Base-by-base conservation (phyloP, 1,140 invertebrate genomes). In the Anadara kagoshimensis region DNA sequence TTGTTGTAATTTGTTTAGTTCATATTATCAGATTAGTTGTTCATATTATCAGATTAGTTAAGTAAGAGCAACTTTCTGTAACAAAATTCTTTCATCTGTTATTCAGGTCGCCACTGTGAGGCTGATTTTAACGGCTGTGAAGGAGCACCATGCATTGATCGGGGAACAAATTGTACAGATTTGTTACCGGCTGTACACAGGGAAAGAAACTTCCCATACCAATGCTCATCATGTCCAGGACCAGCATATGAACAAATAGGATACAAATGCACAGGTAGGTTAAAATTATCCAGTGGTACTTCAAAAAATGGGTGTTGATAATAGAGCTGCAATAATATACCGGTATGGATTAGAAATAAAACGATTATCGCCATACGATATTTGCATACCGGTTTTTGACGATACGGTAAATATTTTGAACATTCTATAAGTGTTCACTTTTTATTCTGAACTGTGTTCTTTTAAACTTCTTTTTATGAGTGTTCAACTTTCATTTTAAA, bases 91-190 rank as follows among this genome's bases (percentile, higher is more conserved):
- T 47, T 47, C 16, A 16, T 16, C 8, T 10, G 8, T 20, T 44
- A 54, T 51, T 20, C 29, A 69, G 67, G 67, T 51, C 36, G 22
- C 10, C 57, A 69, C 24, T 69, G 67, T 69, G 67, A 61, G 2
- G 56, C 61, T 51, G 67, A 69, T 24, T 69, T 69, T 18, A 59
- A 69, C 43, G 67, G 67, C 18, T 69, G 67, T 59, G 56, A 61
- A 43, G 67, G 67, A 41, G 67, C 67, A 51, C 67, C 67, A 12
- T 69, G 67, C 53, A 29, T 24, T 26, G 51, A 44, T 18, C 18
- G 57, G 26, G 67, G 67, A 20, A 49, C 67, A 36, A 61, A 22
- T 51, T 69, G 67, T 57, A n/a, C 43, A 26, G 67, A 69, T 59
- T 41, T 69, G n/a, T 14, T 3, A 8, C 67, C 67, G n/a, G 45